Evolutionary conservation across 2,113 vertebrate genomes (phyloP).

Genomic region (Excalfactoria chinensis): DNA sequence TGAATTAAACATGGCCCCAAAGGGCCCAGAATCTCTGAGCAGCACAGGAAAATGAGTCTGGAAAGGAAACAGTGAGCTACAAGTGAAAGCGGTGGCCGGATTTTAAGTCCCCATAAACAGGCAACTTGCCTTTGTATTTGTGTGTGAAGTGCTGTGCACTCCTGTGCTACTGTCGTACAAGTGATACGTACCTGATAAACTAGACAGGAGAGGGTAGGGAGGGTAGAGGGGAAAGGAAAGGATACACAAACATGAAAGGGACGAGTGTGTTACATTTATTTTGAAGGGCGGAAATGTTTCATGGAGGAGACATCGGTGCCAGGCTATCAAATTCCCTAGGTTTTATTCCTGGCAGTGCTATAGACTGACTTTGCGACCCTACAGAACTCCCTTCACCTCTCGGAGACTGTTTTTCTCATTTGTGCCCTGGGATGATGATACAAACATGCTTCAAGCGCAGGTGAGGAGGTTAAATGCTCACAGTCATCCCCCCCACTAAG

Average conservation of each 20-base stretch:
- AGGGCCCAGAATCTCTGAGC: not conserved
- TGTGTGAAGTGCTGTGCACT: not conserved
- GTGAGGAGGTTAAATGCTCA: slow-evolving; percentile 7
- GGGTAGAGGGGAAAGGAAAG: not conserved
- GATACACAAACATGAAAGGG: not conserved
- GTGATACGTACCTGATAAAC: not conserved
- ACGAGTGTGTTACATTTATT: not conserved
- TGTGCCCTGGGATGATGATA: not conserved
- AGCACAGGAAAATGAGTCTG: not conserved
- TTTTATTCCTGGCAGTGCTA: not conserved
- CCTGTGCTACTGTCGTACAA: rapidly evolving
- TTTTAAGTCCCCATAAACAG: not conserved
- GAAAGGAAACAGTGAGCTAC: not conserved
- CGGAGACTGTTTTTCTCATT: not conserved
- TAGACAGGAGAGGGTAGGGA: not conserved
- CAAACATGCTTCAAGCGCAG: not conserved
- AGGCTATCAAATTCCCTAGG: not conserved
- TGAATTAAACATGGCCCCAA: slow-evolving; percentile 33
- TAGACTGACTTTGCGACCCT: not conserved
- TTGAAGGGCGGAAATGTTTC: not conserved
- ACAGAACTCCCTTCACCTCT: not conserved
- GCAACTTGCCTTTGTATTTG: not conserved
- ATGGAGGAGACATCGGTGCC: not conserved
- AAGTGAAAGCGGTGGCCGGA: not conserved
- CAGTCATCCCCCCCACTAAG: not conserved